Conservation (phyloP, 2,888 invertebrate species). For the Erynnis tages region DNA sequence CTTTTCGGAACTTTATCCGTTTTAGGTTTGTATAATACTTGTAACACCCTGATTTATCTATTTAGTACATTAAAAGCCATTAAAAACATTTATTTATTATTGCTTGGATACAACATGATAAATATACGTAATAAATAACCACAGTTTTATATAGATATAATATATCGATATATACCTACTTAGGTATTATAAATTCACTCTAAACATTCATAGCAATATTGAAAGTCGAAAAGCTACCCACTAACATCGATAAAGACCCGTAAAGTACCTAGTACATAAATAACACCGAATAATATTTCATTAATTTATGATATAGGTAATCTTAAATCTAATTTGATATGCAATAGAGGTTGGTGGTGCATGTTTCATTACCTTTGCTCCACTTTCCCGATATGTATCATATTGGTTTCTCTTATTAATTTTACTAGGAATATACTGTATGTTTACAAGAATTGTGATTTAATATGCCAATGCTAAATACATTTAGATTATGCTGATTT, state of each 20-base stretch:
- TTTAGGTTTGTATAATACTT: no score
- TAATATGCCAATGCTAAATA: no score
- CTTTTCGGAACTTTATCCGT: no score
- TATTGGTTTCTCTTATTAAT: conserved; percentile 51
- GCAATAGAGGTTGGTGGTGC: conserved; percentile 52
- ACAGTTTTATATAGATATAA: neutral
- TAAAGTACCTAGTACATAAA: conserved; percentile 22
- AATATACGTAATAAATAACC: neutral
- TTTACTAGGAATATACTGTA: neutral
- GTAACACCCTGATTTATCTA: no score
- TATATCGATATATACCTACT: neutral
- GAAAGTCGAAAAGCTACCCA: conserved; percentile 1
- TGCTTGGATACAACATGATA: no score
- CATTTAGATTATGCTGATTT: no score
- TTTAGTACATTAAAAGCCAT: no score
- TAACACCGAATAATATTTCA: conserved; percentile 42
- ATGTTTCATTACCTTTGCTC: conserved; percentile 32
- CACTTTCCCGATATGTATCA: conserved; percentile 60
- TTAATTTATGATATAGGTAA: conserved; percentile 39
- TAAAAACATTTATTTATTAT: no score
- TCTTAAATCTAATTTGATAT: conserved; percentile 65
- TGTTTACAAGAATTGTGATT: no score
- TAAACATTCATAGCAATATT: conserved; percentile 11
- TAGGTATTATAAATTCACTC: conserved; percentile 12
- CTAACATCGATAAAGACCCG: conserved; percentile 18